Conservation (phyloP, 1,140 invertebrate genomes). For the Galendromus occidentalis region DNA sequence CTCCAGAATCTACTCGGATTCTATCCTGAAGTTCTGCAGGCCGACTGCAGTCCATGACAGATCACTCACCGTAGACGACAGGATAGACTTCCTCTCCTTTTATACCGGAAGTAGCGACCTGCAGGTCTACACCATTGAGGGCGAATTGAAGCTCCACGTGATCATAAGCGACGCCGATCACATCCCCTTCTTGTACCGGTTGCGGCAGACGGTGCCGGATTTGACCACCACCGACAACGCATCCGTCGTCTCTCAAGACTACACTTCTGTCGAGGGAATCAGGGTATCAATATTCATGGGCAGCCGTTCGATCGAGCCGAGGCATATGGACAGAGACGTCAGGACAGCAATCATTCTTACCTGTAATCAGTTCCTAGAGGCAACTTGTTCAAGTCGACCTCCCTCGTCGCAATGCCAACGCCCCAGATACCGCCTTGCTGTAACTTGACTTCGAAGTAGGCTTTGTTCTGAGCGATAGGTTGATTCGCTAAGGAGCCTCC, state of each 20-base stretch:
- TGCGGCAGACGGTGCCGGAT: constrained; percentile 46
- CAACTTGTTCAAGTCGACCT: constrained; percentile 60
- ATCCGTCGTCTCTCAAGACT: constrained; percentile 73
- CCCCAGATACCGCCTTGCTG: constrained; percentile 86
- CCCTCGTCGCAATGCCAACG: constrained; percentile 68
- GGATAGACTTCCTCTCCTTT: constrained; percentile 71
- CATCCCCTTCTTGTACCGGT: constrained; percentile 68
- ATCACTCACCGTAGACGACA: constrained; percentile 62
- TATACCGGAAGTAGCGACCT: constrained; percentile 63
- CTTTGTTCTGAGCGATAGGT: constrained; percentile 86
- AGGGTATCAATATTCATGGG: neutral
- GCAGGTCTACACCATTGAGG: constrained; percentile 68
- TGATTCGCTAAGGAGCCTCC: constrained; percentile 81
- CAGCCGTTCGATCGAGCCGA: too few species aligned
- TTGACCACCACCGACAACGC: constrained; percentile 58
- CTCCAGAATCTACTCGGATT: constrained; percentile 12
- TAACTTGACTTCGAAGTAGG: constrained; percentile 95
- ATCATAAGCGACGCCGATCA: constrained; percentile 80
- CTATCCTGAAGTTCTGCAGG: too few species aligned
- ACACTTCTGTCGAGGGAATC: constrained; percentile 46
- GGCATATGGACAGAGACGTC: neutral
- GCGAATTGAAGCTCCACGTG: constrained; percentile 92
- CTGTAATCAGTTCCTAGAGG: constrained; percentile 51
- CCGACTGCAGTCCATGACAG: too few species aligned
- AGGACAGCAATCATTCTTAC: constrained; percentile 21